Evolutionary conservation across 2,797 vertebrate genomes (phyloP).

Genomic region (Poecilia wingei): DNA sequence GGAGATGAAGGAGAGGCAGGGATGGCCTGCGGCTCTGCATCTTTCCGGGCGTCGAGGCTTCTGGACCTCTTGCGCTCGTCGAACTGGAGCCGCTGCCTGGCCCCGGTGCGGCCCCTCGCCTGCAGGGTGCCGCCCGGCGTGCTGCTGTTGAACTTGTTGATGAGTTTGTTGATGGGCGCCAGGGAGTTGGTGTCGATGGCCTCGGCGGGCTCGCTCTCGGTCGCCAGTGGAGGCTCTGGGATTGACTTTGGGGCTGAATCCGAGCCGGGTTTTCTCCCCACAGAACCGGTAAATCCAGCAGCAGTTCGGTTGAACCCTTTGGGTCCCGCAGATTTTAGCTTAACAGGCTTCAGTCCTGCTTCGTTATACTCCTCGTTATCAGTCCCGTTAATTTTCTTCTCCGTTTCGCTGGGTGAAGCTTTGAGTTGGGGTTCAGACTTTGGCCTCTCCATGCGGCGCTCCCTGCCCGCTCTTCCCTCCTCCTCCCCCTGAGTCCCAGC

Average conservation of each 20-base stretch:
- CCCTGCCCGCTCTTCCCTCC: constrained; percentile 47
- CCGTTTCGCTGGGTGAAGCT: constrained; percentile 16
- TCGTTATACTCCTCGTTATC: constrained; percentile 71
- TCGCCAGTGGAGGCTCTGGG: constrained; percentile 33
- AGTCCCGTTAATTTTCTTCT: constrained; percentile 28
- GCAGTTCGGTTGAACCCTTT: constrained; percentile 23
- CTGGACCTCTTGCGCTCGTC: constrained; percentile 85
- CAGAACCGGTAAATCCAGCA: constrained; percentile 35
- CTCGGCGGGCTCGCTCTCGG: constrained; percentile 41
- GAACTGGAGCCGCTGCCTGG: constrained; percentile 69
- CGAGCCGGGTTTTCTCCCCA: constrained; percentile 38
- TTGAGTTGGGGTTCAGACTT: constrained; percentile 53
- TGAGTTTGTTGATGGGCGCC: constrained; percentile 90
- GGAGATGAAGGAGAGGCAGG: constrained; percentile 45
- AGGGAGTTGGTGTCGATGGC: constrained; percentile 89
- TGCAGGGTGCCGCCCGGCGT: constrained; percentile 55
- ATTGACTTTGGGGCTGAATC: constrained; percentile 25
- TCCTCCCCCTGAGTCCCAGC: constrained; percentile 78
- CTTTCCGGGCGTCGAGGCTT: constrained; percentile 83
- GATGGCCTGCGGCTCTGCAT: constrained; percentile 28
- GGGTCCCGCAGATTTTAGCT: constrained; percentile 45
- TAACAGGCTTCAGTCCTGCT: constrained; percentile 80
- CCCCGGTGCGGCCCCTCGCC: constrained; percentile 76
- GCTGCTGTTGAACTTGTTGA: constrained; percentile 87
- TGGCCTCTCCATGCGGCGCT: constrained; percentile 28